A percentile compares a stretch with the other conserved stretches of the same genome.
Evolutionary conservation across 2,888 invertebrate genomes (phyloP).

Genomic region (Ectemnius cavifrons): DNA sequence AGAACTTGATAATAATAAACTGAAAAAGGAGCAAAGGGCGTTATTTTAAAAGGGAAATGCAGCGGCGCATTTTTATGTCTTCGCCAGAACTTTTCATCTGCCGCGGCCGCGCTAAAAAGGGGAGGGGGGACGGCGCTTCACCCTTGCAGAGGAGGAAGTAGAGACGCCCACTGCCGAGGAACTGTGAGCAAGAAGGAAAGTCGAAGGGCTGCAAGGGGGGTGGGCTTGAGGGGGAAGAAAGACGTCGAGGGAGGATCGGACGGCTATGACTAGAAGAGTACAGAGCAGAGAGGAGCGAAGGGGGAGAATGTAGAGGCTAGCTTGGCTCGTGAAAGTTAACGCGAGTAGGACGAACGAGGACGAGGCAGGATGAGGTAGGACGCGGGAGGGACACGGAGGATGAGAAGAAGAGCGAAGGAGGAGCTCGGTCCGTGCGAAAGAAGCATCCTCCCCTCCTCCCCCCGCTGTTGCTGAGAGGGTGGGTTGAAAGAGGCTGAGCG

Average conservation of each 20-base stretch:
- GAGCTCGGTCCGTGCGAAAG: constrained; percentile 34
- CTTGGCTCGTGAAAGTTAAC: constrained; percentile 46
- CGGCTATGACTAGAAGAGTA: constrained; percentile 19
- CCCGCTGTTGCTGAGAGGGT: background rate
- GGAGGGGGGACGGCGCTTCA: constrained; percentile 23
- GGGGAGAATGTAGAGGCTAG: constrained; percentile 39
- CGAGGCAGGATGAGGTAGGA: constrained; percentile 40
- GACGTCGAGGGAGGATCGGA: constrained; percentile 20
- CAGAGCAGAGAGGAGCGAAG: background rate
- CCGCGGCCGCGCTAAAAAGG: constrained; percentile 58
- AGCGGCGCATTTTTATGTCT: constrained; percentile 78
- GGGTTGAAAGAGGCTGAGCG: constrained; percentile 47
- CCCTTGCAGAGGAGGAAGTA: too few relatives aligned
- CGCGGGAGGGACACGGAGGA: constrained; percentile 28
- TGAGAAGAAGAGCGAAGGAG: constrained; percentile 33
- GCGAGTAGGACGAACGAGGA: constrained; percentile 44
- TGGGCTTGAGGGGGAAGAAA: too few relatives aligned
- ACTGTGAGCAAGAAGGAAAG: background rate
- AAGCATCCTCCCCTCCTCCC: too few relatives aligned
- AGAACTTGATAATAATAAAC: constrained; percentile 78
- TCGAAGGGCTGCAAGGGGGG: constrained; percentile 7
- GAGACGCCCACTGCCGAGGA: too few relatives aligned
- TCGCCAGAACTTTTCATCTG: constrained; percentile 75
- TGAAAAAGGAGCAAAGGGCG: constrained; percentile 76
- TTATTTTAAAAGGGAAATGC: constrained; percentile 78